Conservation (phyloP, 2,113 vertebrate genomes). For the Fukomys damarensis region DNA sequence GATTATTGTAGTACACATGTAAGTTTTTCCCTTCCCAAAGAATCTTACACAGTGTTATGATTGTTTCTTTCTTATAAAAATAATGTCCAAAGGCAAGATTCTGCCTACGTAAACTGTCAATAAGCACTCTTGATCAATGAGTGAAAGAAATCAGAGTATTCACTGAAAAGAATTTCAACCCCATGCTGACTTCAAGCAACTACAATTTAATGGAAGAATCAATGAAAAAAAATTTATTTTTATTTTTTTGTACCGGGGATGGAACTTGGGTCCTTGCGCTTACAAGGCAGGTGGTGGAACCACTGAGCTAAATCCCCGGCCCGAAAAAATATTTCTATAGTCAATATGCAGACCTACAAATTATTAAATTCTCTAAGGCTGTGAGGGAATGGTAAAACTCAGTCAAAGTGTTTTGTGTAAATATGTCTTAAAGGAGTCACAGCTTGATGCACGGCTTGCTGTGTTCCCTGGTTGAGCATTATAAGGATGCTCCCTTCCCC, state of each 20-base stretch:
- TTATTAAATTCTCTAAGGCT: slow-evolving; percentile 76
- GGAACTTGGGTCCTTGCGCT: too few species aligned
- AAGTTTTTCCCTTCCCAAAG: slow-evolving; percentile 25
- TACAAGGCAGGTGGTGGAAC: too few species aligned
- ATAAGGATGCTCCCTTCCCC: not conserved
- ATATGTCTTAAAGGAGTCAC: slow-evolving; percentile 64
- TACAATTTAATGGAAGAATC: slow-evolving; percentile 78
- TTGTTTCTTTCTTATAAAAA: slow-evolving; percentile 65
- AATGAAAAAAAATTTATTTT: too few species aligned
- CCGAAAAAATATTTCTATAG: slow-evolving; percentile 77
- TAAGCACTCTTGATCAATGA: slow-evolving; percentile 69
- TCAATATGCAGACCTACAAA: slow-evolving; percentile 69
- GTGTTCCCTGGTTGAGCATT: slow-evolving; percentile 40
- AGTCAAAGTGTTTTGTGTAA: slow-evolving; percentile 69
- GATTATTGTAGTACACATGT: not conserved
- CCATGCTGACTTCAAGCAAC: slow-evolving; percentile 74
- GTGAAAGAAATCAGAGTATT: slow-evolving; percentile 63
- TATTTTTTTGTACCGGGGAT: too few species aligned
- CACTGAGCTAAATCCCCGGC: too few species aligned
- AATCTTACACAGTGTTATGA: slow-evolving; percentile 45
- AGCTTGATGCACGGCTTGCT: slow-evolving; percentile 27
- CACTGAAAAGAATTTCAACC: slow-evolving; percentile 59
- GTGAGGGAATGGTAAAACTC: slow-evolving; percentile 57
- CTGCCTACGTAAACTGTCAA: slow-evolving; percentile 60
- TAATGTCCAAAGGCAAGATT: slow-evolving; percentile 65